Base-by-base conservation (phyloP, 2,113 vertebrate species). In the Ellobius talpinus region DNA sequence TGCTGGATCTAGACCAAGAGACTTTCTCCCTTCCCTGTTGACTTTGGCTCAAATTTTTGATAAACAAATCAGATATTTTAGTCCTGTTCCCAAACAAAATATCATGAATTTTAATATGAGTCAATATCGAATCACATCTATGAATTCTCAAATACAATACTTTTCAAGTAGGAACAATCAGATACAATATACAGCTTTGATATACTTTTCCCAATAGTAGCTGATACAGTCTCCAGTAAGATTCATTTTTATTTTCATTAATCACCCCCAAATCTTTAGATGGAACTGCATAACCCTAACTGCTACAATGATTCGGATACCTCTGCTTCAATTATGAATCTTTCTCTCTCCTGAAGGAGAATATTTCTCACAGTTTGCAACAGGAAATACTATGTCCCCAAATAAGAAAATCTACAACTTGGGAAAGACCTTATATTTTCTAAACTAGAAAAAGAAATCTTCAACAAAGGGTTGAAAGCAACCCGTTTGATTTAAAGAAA, bases 231-330 rank as follows among this genome's bases (percentile, higher is more conserved):
- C 86, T 92, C 36, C 13, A 52, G 33, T 77, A 79, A 92, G 93
- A 96, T 93, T 97, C 81, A 96, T 92, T 97, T 96, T 70, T 96
- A 95, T 97, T 94, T 97, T 94, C 81, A 77, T 88, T 93, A 96
- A 92, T 82, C 95, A 98, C 82, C 47, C 87, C 89, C 87, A 93
- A 94, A 93, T 92, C 91, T 91, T 95, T 63, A 96, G n/a, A 33
- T 92, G 33, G 86, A 92, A 95, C 58, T 89, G 52, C 65, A 96
- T 81, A 96, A 92, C 89, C 88, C 77, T 92, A 93, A 90, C 17
- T 81, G 72, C 89, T 81, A 85, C 12, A 96, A 39, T 92, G 89
- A 93, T 58, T 92, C 76, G 70, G 31, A 86, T 45, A 52, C 58
- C 72, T 68, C 89, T n/a, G 29, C 52, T 93, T 97, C 70, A 77